A percentile compares a stretch with the other conserved stretches of the same genome.
Evolutionary conservation across 2,797 vertebrate genomes (phyloP).

Genomic region (Astyanax mexicanus): DNA sequence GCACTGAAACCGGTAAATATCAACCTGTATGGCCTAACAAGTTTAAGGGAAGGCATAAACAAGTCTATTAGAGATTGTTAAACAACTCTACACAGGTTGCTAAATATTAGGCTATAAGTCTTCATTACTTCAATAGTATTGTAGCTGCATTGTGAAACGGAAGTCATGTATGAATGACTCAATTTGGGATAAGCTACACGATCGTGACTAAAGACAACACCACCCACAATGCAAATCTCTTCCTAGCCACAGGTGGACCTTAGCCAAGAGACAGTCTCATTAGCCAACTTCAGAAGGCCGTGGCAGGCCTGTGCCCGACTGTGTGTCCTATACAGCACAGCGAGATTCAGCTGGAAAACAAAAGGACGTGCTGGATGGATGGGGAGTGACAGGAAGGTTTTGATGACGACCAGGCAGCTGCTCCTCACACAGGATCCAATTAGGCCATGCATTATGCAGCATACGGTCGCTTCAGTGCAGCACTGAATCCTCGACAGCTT

Average conservation of each 20-base stretch:
- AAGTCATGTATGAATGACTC: neutral
- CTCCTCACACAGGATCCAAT: constrained; percentile 45
- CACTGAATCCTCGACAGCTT: constrained; percentile 8
- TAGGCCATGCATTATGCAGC: constrained; percentile 24
- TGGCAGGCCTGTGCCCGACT: constrained; percentile 6
- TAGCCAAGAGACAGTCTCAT: constrained; percentile 42
- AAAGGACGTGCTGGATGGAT: neutral
- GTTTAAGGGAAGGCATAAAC: neutral
- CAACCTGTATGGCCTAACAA: too few species aligned
- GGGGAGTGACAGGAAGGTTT: neutral
- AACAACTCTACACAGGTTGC: too few species aligned
- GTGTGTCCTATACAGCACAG: neutral
- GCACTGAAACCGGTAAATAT: too few species aligned
- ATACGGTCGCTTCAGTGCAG: neutral
- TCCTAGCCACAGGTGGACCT: constrained; percentile 7
- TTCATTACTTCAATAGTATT: too few species aligned
- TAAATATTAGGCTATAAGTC: too few species aligned
- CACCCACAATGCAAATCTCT: neutral
- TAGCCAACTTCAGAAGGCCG: constrained; percentile 32
- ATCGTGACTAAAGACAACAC: constrained; percentile 14
- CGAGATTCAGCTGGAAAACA: neutral
- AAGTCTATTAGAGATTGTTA: too few species aligned
- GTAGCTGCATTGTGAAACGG: too few species aligned
- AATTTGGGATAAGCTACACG: neutral
- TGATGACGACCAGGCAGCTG: constrained; percentile 47